A percentile compares a stretch with the other conserved stretches of the same genome.
These are phyloP conservation scores for Pycnomerus fuliginosus DNA, from an alignment of 2,888 invertebrate species.

Conservation along the genomic window DNA sequence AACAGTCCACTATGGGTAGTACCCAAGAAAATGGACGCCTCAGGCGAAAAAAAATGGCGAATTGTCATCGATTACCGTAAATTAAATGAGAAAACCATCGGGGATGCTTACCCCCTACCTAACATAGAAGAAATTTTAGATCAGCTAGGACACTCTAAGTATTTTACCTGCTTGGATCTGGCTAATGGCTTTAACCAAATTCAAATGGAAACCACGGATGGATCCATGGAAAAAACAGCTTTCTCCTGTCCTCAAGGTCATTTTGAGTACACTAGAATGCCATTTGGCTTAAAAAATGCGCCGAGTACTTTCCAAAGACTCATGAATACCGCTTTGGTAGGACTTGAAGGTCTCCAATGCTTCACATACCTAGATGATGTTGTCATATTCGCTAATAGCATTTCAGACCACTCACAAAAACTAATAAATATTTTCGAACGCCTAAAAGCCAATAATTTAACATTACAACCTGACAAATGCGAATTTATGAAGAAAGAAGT, in stretches of 20 bases:
- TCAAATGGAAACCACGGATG: slow-evolving; percentile 18
- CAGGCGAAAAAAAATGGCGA: slow-evolving; percentile 35
- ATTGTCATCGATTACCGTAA: slow-evolving; percentile 45
- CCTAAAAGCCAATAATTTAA: slow-evolving; percentile 14
- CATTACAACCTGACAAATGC: slow-evolving; percentile 24
- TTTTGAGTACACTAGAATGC: slow-evolving; percentile 34
- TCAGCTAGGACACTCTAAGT: slow-evolving; percentile 26
- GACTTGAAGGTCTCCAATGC: slow-evolving; percentile 31
- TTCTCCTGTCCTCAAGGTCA: slow-evolving; percentile 31
- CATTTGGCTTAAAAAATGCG: slow-evolving; percentile 35
- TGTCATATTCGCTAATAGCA: slow-evolving; percentile 32
- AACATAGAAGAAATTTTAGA: slow-evolving; percentile 31
- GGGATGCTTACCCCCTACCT: slow-evolving; percentile 34
- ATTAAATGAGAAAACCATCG: slow-evolving; percentile 40
- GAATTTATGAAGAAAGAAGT: slow-evolving; percentile 33
- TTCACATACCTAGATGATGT: slow-evolving; percentile 46
- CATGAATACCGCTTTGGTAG: slow-evolving; percentile 36
- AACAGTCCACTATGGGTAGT: slow-evolving; percentile 37
- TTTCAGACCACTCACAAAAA: slow-evolving; percentile 32
- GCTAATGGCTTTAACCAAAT: slow-evolving; percentile 33
- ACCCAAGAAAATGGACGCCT: slow-evolving; percentile 36
- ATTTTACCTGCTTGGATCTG: slow-evolving; percentile 30
- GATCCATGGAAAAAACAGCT: slow-evolving; percentile 31
- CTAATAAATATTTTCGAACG: slow-evolving; percentile 17
- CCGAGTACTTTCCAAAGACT: slow-evolving; percentile 38